Percentiles rank a stretch among this genome's conserved stretches.
Evolutionary conservation across 2,113 vertebrate species (phyloP).

Genomic region (Peromyscus leucopus): DNA sequence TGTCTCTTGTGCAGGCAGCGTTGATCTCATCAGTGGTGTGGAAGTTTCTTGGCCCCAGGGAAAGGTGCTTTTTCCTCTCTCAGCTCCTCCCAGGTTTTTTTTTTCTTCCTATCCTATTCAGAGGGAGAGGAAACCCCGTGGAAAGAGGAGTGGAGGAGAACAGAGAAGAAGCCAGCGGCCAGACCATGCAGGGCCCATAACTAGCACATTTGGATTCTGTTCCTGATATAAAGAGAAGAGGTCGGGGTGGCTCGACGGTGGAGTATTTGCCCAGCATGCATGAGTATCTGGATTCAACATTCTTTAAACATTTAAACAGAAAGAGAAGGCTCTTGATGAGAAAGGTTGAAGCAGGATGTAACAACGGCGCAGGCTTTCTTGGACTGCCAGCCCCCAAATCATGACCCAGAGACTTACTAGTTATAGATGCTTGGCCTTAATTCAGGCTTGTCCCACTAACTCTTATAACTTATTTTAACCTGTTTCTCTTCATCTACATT

Average conservation of each 20-base stretch:
- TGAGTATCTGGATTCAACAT: neutral
- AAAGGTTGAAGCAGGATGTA: neutral
- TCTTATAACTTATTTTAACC: no score
- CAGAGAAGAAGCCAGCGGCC: neutral
- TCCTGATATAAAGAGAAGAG: conserved; percentile 38
- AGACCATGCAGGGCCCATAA: neutral
- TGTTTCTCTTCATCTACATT: no score
- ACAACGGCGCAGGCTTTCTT: no score
- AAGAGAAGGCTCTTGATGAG: neutral
- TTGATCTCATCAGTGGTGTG: neutral
- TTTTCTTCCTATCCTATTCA: neutral
- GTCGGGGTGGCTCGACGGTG: neutral
- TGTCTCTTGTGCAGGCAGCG: neutral
- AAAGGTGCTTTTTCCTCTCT: neutral
- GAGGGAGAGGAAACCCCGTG: neutral
- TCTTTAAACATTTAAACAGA: neutral
- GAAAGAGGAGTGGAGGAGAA: neutral
- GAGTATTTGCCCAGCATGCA: neutral
- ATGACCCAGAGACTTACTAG: no score
- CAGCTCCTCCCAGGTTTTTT: neutral
- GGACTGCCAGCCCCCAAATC: no score
- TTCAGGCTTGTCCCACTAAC: no score
- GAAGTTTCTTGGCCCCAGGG: neutral
- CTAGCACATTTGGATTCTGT: conserved; percentile 5
- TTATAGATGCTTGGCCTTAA: no score